Base-by-base conservation (phyloP, 2,888 invertebrate species). In the Ditula angustiorana region DNA sequence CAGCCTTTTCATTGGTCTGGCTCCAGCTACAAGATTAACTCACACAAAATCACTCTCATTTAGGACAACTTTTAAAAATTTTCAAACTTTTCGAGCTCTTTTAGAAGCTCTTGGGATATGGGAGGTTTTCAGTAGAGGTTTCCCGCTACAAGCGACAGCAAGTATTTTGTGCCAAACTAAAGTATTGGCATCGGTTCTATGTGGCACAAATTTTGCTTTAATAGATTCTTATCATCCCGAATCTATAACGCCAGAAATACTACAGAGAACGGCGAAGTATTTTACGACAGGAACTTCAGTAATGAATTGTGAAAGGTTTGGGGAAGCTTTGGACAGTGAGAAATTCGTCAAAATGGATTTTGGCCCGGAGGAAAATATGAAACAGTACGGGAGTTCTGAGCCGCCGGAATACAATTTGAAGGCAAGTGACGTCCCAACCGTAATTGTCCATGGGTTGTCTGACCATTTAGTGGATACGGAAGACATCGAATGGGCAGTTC, bases 401-500 rank as follows among this genome's bases (percentile, higher is more conserved):
- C 85, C 90, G 1, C 87, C 90, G 0, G 60, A 63, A 13, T 90
- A 82, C 30, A 85, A 86, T 55, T 67, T 87, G 0, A 81, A 71
- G 66, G 84, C 85, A 2, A 79, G 81, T 10, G 77, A 74, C 0
- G 74, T 76, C 0, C 90, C 90, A 2, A 70, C 83, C 1, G 71
- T 90, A 2, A 70, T 79, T 4, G 72, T 90, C 28, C 87, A 87
- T 57, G 90, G 90, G 0, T 72, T 69, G 7, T 86, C 85, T 41
- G 89, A 95, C 93, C 74, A 96, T 94, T 78, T 95, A 90, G 94
- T 88, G 94, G 74, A 94, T 94, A 80, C 88, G 0, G 82, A 87
- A 75, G 95, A 95, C 55, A 93, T 95, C 0, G 74, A 91, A 37
- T 92, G 93, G 74, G 75, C 95, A 66, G 80, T 92, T 23, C 74